Evolutionary conservation across 2,888 invertebrate genomes (phyloP).

Genomic region (Ferdinandea cuprea): DNA sequence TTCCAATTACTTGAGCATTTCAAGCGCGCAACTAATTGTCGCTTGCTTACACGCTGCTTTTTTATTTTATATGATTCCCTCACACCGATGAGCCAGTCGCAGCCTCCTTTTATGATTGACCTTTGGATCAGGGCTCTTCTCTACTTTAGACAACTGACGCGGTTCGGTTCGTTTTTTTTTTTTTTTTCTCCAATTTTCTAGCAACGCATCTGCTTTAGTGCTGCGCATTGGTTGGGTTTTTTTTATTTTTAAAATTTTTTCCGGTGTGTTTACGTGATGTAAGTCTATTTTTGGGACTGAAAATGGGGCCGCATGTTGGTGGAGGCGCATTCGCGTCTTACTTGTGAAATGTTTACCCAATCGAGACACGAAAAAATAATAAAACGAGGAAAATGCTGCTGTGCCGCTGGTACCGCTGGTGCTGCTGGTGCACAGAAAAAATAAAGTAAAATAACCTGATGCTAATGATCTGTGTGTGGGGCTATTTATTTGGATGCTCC

Average conservation of each 20-base stretch:
- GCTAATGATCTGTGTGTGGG: slow-evolving; percentile 38
- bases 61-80: slow-evolving; percentile 22
- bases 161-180: too few relatives aligned
- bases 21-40: slow-evolving; percentile 69
- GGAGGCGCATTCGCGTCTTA: slow-evolving; percentile 44
- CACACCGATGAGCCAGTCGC: neutral
- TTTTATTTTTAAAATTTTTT: slow-evolving; percentile 19
- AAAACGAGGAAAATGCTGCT: slow-evolving; percentile 53
- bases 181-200: slow-evolving; percentile 50
- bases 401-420: too few relatives aligned
- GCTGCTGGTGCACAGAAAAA: slow-evolving; percentile 48
- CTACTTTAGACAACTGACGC: neutral
- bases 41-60: slow-evolving; percentile 37
- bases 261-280: slow-evolving; percentile 55
- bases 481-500: slow-evolving; percentile 48
- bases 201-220: slow-evolving; percentile 47
- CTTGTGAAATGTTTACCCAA: slow-evolving; percentile 68
- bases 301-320: slow-evolving; percentile 58
- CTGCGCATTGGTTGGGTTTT: neutral
- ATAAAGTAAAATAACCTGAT: slow-evolving; percentile 46
- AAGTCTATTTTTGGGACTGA: slow-evolving; percentile 69
- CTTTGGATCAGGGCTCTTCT: slow-evolving; percentile 69
- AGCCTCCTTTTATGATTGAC: slow-evolving; percentile 52
- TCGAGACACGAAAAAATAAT: slow-evolving; percentile 61
- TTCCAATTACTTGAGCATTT: slow-evolving; percentile 70